Base-by-base conservation (phyloP, 2,888 invertebrate genomes). In the Drosophila mulleri region DNA sequence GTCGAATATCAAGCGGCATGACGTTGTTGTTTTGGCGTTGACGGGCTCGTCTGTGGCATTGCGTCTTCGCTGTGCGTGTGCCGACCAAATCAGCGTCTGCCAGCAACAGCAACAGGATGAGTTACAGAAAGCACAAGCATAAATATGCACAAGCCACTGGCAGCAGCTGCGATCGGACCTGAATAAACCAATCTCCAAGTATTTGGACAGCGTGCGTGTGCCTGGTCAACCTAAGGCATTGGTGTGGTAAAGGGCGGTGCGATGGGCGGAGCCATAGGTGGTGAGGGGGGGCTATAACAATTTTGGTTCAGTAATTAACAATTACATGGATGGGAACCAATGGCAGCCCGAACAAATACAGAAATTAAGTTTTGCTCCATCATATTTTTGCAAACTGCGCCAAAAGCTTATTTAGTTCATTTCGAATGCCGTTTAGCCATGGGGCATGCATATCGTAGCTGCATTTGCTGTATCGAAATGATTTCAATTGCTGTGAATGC, bases 271-370 rank as follows among this genome's bases (percentile, higher is more conserved):
- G 35, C n/a, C n/a, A n/a, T n/a, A n/a, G 20, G 20, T 23, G 20
- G 20, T 23, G 20, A 23, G 0, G 4, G 26, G 60, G 29, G 29
- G 8, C 61, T 56, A 65, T 37, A 73, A 48, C 67, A 68, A 75
- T 77, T 78, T 78, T 71, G 32, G 18, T 50, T 41, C 58, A 75
- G 83, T 86, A 86, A 89, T 86, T 86, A 86, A 89, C 88, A 86
- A 86, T 88, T 88, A 89, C 85, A 80, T 84, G 78, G 86, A 80
- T 87, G 89, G 72, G 76, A 71, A 62, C 26, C 62, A 75, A 72
- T 67, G 54, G 58, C 58, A 57, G 57, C 79, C 56, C 45, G 56
- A 83, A 81, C 75, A 86, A 83, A 76, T 83, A 41, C 68, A 42
- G 65, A 73, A 76, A 83, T 83, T 67, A 67, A 54, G 62, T 61